Conservation (phyloP, 2,113 vertebrate genomes). For the Cathartes aura region DNA sequence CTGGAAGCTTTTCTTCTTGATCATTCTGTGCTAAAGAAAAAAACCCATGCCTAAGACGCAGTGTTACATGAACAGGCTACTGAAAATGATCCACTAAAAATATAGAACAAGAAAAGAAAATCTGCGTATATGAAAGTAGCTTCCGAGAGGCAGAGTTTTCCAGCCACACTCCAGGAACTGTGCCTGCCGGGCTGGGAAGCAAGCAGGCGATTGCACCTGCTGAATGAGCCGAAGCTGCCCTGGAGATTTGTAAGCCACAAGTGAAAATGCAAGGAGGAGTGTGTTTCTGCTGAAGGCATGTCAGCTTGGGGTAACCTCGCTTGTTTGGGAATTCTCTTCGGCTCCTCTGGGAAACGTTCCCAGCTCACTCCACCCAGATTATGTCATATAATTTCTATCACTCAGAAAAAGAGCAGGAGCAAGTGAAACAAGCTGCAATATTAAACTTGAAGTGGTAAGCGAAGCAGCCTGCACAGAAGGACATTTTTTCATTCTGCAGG, state of each 20-base stretch:
- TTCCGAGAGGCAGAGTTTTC: not conserved
- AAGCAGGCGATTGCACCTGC: not conserved
- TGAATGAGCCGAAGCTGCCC: not conserved
- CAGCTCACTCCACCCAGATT: not conserved
- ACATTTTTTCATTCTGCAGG: not conserved
- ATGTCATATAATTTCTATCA: not conserved
- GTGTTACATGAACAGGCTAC: accelerated
- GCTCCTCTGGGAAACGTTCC: not conserved
- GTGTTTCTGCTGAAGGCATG: not conserved
- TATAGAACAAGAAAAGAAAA: not conserved
- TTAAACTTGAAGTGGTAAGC: not conserved
- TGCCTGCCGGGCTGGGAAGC: not conserved
- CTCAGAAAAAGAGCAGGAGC: not conserved
- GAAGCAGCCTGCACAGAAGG: not conserved
- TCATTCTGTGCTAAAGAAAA: not conserved
- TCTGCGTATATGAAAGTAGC: accelerated
- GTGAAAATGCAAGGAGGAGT: not conserved
- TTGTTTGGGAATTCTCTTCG: not conserved
- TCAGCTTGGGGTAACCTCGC: not conserved
- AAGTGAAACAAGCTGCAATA: not conserved
- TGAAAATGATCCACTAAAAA: not conserved
- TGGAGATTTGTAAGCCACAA: not conserved
- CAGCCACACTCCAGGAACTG: accelerated
- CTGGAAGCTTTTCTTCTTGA: not conserved
- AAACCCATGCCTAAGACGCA: not conserved